A percentile compares a stretch with the other conserved stretches of the same genome.
Conservation (phyloP, 2,113 vertebrate genomes). For the Dendropsophus ebraccatus region DNA sequence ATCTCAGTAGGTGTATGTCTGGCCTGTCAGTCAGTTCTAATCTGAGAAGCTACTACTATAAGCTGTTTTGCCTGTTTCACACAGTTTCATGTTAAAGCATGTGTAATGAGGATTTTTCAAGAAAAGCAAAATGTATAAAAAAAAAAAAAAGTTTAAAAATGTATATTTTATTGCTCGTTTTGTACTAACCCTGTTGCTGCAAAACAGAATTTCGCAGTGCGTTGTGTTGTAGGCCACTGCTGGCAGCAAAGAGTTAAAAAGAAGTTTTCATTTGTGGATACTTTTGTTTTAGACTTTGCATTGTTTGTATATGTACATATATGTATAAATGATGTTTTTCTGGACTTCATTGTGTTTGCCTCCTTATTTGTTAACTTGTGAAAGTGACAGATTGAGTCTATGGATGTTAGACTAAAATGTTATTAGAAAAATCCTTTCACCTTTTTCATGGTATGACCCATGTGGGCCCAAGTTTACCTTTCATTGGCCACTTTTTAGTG, state of each 20-base stretch:
- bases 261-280: slow-evolving; percentile 27
- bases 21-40: background rate
- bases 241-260: slow-evolving; percentile 24
- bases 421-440: background rate
- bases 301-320: slow-evolving; percentile 52
- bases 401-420: background rate
- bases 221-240: slow-evolving; percentile 8
- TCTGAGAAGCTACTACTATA: background rate
- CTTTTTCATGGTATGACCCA: too few species aligned
- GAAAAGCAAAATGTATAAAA: slow-evolving; percentile 20
- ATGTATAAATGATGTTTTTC: slow-evolving; percentile 54
- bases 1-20: background rate
- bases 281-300: slow-evolving; percentile 24
- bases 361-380: background rate
- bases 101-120: slow-evolving; percentile 57
- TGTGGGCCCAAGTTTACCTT: too few species aligned
- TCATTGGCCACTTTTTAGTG: too few species aligned
- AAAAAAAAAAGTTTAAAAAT: background rate
- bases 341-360: background rate
- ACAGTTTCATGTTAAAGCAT: slow-evolving; percentile 41
- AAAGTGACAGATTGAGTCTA: background rate
- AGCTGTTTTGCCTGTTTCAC: slow-evolving; percentile 26
- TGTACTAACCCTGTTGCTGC: slow-evolving; percentile 40
- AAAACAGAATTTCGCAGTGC: background rate
- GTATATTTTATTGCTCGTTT: slow-evolving; percentile 37